A percentile compares a stretch with the other conserved stretches of the same genome.
Evolutionary conservation across 2,797 vertebrate genomes (phyloP).

Genomic region (Tarsius wallacei): DNA sequence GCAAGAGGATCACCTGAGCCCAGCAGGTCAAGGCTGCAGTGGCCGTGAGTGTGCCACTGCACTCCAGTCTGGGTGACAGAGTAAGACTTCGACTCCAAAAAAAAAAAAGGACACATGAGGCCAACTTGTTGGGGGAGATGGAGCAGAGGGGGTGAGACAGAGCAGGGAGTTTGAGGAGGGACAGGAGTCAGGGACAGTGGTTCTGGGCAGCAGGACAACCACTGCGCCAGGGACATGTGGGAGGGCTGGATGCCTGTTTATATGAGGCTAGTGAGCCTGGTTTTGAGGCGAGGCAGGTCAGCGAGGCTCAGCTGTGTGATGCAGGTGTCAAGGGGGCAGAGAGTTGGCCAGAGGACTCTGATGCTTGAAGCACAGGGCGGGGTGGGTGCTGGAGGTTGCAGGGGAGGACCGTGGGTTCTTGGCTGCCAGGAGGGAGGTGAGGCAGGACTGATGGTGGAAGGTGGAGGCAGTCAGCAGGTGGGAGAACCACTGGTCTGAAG

Average conservation of each 20-base stretch:
- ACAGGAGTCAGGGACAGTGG: neutral
- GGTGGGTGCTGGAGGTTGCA: neutral
- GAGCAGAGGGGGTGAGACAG: neutral
- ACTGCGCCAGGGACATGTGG: neutral
- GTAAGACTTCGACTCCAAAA: no score
- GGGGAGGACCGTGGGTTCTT: neutral
- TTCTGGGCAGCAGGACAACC: neutral
- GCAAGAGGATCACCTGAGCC: no score
- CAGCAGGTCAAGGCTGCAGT: no score
- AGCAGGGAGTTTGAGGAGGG: neutral
- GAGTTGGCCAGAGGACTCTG: neutral
- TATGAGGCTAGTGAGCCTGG: neutral
- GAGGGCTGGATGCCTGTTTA: neutral
- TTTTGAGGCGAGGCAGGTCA: neutral
- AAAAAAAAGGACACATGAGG: neutral
- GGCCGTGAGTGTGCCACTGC: no score
- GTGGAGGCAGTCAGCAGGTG: neutral
- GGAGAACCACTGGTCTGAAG: neutral
- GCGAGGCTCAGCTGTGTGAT: neutral
- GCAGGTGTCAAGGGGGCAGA: neutral
- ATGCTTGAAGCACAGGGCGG: rapidly evolving
- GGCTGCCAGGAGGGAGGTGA: neutral
- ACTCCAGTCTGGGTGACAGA: no score
- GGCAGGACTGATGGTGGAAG: neutral
- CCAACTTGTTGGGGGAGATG: neutral